Evolutionary conservation across 1,140 invertebrate genomes (phyloP), one percentile per base, ranked within the genome.

Genomic region (Drosophila navojoa): DNA sequence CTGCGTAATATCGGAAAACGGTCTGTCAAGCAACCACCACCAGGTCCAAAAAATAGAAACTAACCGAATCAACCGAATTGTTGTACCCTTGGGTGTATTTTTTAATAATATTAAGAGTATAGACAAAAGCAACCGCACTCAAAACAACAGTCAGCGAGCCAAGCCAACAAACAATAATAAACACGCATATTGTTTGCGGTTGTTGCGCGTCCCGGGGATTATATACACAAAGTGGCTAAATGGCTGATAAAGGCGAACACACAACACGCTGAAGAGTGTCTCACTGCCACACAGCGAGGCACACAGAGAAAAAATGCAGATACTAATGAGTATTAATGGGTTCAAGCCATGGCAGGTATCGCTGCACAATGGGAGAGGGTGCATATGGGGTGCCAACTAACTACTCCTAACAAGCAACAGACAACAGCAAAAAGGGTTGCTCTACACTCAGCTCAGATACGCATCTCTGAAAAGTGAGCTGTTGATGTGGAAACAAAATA

Each of bases 101-200:
- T 86, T 87, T 87, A 87, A 87, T 87, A 87, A 82, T 89, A 87
- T 87, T 87, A 87, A 87, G 84, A 87, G 82, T 82, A 87, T 82
- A 74, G 69, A 87, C 81, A 85, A 71, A 77, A 64, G 74, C 38
- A 40, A 73, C 49, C 66, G 60, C 76, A 76, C 72, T 63, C 61
- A 55, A 58, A 53, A 55, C 58, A 61, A 59, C 66, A 62, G 47
- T 62, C 54, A 58, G 13, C 53, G 10, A 53, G 11, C 47, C 61
- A 54, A 55, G 19, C 44, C 57, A 66, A 66, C 70, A 72, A 85
- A 85, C 79, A 81, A 87, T 71, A 81, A 86, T 78, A 76, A 78
- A 82, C 82, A 87, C 82, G 82, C 82, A 82, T 87, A 74, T 87
- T 89, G 84, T 66, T 38, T 87, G 79, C 76, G 82, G 82, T 82